Evolutionary conservation across 30 jellyfish, hydroid and myxozoan genomes (phyloP).

Genomic region (Aurelia sp.): DNA sequence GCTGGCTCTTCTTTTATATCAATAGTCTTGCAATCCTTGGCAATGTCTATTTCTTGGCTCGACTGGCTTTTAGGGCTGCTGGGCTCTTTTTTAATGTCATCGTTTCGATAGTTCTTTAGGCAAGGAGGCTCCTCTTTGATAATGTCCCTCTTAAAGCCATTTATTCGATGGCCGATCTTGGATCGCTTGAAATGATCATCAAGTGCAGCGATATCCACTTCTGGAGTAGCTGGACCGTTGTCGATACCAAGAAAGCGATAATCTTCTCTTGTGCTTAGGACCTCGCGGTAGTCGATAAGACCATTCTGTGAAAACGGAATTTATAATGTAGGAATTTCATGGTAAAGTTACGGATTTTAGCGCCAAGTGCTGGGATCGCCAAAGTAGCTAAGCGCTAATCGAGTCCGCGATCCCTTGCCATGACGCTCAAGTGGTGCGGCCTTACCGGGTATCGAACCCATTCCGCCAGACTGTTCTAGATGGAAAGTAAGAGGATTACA

Average conservation of each 20-base stretch:
- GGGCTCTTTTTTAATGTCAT: slow-evolving; percentile 35
- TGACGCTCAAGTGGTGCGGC: no score
- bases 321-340: not conserved
- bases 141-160: slow-evolving; percentile 40
- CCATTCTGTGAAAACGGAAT: slow-evolving; percentile 57
- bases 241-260: slow-evolving; percentile 87
- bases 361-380: no score
- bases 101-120: not conserved
- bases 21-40: not conserved
- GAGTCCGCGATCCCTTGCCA: no score
- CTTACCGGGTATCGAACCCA: no score
- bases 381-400: no score
- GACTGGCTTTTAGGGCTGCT: slow-evolving; percentile 17
- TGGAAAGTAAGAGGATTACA: no score
- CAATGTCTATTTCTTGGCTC: not conserved
- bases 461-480: no score
- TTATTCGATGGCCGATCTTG: slow-evolving; percentile 7
- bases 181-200: slow-evolving; percentile 31
- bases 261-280: slow-evolving; percentile 63
- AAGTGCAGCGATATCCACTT: slow-evolving; percentile 36
- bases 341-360: no score
- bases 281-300: slow-evolving; percentile 75
- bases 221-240: slow-evolving; percentile 97
- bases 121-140: slow-evolving; percentile 30
- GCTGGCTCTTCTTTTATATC: slow-evolving; percentile 2